Evolutionary conservation across 2,888 invertebrate genomes (phyloP), one percentile per base, ranked within the genome.

Genomic region (Pachydiplax longipennis): DNA sequence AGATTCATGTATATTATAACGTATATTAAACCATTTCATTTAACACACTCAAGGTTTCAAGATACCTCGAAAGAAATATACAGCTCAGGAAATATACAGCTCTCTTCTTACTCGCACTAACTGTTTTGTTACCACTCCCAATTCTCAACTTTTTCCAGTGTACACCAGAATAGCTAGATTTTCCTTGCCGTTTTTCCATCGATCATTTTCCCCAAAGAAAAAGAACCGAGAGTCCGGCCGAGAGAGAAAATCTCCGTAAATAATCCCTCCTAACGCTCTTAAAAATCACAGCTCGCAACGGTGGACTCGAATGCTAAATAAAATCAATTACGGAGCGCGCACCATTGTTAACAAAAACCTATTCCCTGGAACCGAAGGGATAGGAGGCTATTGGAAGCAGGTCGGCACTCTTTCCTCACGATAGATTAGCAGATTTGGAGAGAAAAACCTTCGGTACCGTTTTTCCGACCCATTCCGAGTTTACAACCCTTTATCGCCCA

Each of bases 171-270:
- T n/a, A n/a, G 65, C 65, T 8, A 12, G 18, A 65, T 65, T 65
- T 25, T 31, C 25, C 31, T 73, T 2, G 3, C 25, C 73, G 22
- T 31, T 25, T 22, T 73, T 73, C 12, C 73, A 25, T 12, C 73
- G 73, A 31, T 31, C 73, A 31, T 2, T 3, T 73, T 61, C 12
- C 12, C 73, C 15, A 31, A 31, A 3, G 25, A 25, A 13, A 73
- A 31, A 25, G 73, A 31, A 0, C 6, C 31, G 2, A 73, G 13
- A 13, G 73, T 73, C 73, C 73, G 31, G 73, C 65, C 35, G 87
- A 37, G n/a, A 37, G 37, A 61, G 87, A 61, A 65, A 87, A 87
- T 61, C 87, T 61, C 40, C 87, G 37, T 65, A 37, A 87, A 61
- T 37, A 87, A 87, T 58, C 61, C 87, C 65, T 31, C 35, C 35